These are phyloP conservation scores for Ctenoplectra terminalis DNA, from an alignment of 1,140 invertebrate genomes.

Conservation along the genomic window DNA sequence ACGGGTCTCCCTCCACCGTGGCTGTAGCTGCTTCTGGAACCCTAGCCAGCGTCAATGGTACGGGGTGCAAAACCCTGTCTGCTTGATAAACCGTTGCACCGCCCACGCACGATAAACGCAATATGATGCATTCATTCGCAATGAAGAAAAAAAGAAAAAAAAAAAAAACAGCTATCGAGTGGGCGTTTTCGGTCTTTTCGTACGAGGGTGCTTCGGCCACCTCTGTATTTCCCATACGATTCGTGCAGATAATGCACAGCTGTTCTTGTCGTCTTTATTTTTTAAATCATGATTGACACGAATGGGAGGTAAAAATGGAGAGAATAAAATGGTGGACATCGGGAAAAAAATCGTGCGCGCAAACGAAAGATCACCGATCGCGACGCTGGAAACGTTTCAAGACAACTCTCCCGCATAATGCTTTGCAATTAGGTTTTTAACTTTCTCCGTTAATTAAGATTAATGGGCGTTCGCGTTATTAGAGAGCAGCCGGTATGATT, in stretches of 20 bases:
- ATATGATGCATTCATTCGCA: conserved; percentile 43
- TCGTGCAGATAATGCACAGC: not conserved
- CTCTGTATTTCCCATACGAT: not conserved
- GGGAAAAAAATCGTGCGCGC: not conserved
- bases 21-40: conserved; percentile 72
- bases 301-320: not conserved
- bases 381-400: not conserved
- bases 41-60: conserved; percentile 69
- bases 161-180: not conserved
- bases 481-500: conserved; percentile 45
- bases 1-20: conserved; percentile 72
- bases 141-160: not conserved
- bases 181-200: no score
- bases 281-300: no score
- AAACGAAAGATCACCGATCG: conserved; percentile 12
- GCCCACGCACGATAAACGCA: conserved; percentile 72
- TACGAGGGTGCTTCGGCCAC: no score
- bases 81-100: conserved; percentile 77
- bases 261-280: not conserved
- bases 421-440: conserved; percentile 46
- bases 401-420: conserved; percentile 9
- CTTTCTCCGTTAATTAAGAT: conserved; percentile 72
- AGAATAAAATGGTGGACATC: not conserved
- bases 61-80: conserved; percentile 75
- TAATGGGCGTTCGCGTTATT: conserved; percentile 59